A percentile compares a stretch with the other conserved stretches of the same genome.
Conservation (phyloP, 2,888 invertebrate genomes). For the Ypsolopha scabrella region DNA sequence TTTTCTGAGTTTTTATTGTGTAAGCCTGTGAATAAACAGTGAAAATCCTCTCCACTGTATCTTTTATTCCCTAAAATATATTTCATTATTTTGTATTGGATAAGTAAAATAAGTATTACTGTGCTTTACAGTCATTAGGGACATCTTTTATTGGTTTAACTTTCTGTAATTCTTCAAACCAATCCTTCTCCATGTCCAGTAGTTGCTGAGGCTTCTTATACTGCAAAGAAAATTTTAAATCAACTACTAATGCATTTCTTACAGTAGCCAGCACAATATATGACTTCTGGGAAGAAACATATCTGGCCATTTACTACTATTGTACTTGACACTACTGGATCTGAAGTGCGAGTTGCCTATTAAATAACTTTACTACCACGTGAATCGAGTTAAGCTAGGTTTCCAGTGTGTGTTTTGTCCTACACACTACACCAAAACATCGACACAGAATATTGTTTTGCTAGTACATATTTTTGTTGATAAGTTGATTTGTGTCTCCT, state of each 20-base stretch:
- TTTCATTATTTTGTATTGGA: neutral
- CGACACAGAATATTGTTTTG: too few relatives aligned
- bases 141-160: slow-evolving; percentile 54
- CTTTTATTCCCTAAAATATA: neutral
- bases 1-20: neutral
- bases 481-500: too few relatives aligned
- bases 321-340: too few relatives aligned
- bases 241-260: neutral
- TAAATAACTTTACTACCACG: too few relatives aligned
- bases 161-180: slow-evolving; percentile 51
- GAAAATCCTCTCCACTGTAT: neutral
- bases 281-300: too few relatives aligned
- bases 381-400: too few relatives aligned
- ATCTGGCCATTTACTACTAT: too few relatives aligned
- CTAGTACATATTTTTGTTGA: too few relatives aligned
- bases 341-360: too few relatives aligned
- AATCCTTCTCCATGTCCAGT: slow-evolving; percentile 77
- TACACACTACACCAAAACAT: too few relatives aligned
- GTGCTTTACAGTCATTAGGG: slow-evolving; percentile 57
- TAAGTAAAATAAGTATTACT: slow-evolving; percentile 19
- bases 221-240: slow-evolving; percentile 36
- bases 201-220: slow-evolving; percentile 82
- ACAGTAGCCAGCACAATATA: too few relatives aligned
- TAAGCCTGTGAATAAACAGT: neutral
- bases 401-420: too few relatives aligned